phyloP scores from a whole-genome alignment of 2,113 vertebrate genomes.

The Phyllopteryx taeniolatus region DNA sequence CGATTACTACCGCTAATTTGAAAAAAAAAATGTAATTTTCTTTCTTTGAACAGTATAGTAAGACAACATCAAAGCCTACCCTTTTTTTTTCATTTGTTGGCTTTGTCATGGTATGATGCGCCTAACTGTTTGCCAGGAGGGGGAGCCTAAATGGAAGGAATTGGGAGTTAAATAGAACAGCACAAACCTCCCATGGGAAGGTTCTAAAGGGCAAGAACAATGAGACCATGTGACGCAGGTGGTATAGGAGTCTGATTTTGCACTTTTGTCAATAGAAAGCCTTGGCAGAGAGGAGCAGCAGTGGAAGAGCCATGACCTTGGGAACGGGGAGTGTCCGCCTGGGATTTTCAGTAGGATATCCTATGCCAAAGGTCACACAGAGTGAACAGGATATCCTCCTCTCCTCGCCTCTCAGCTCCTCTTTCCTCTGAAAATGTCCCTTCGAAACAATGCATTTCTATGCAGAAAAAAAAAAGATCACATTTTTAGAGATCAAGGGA shows the following conservation, averaged over 20 bases:
- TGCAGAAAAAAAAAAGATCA: conserved; percentile 28
- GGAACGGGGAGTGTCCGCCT: conserved; percentile 12
- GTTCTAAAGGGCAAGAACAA: conserved; percentile 14
- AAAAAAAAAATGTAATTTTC: not conserved
- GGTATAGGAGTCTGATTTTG: conserved; percentile 4
- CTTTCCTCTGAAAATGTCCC: conserved; percentile 12
- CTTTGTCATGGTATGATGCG: conserved; percentile 7
- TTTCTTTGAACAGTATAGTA: not conserved
- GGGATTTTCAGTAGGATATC: conserved; percentile 63
- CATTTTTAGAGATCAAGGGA: conserved; percentile 16
- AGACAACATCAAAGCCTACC: not conserved
- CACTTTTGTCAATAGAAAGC: conserved; percentile 19
- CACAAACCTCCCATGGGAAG: conserved; percentile 9
- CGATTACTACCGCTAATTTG: not conserved
- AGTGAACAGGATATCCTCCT: conserved; percentile 65
- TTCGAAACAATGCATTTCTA: conserved; percentile 8
- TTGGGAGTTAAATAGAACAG: conserved; percentile 8
- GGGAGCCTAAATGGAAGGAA: conserved; percentile 13
- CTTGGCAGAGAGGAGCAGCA: conserved; percentile 25
- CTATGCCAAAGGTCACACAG: conserved; percentile 49
- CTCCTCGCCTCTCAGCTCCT: conserved; percentile 10
- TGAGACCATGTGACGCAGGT: conserved; percentile 17
- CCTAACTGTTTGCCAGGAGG: not conserved
- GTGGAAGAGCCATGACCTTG: conserved; percentile 43
- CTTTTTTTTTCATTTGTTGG: conserved; percentile 3